Evolutionary conservation across 1,140 invertebrate genomes (phyloP), one percentile per base, ranked within the genome.

Genomic region (Spodoptera frugiperda): DNA sequence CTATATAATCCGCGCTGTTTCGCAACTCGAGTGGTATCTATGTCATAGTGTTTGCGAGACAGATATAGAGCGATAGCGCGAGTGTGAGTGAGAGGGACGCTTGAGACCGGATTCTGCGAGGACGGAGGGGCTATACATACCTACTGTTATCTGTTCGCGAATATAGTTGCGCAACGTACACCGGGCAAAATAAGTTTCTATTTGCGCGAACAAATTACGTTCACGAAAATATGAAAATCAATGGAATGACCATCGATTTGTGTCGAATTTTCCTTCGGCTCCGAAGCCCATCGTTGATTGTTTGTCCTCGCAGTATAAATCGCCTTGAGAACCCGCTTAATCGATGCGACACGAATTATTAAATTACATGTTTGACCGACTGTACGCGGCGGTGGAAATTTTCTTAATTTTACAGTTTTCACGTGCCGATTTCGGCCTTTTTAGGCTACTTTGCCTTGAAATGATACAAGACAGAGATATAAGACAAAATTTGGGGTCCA

Each of bases 1-100:
- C 92, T 91, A 92, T 93, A 93, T 94, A 93, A 94, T 93, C 91
- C 90, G 91, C 91, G 90, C 79, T 91, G 87, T 94, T 93, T 94
- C 92, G 92, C 92, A 94, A 94, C 87, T 89, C 80, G 86, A 82
- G 78, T 85, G 81, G 90, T 92, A 91, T 91, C 86, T 92, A 91
- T 94, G 92, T 93, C 91, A 93, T 78, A 82, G 86, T 74, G 87
- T 78, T 51, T 14, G 74, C 9, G 84, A 49, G 90, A 91, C 70
- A 63, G 78, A 39, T 3, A 76, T 82, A 84, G 19, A 17, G n/a
- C 17, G 21, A 33, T 44, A 33, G 10, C 19, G 49, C 11, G 19
- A 21, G 89, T 79, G 81, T 54, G 87, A 94, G 73, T 53, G 86
- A 87, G 86, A 92, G 12, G 76, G 44, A 14, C 33, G 77, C n/a